Percentiles rank a stretch among this genome's conserved stretches.
phyloP scores from a whole-genome alignment of 2,113 vertebrate genomes.

The Cairina moschata region DNA sequence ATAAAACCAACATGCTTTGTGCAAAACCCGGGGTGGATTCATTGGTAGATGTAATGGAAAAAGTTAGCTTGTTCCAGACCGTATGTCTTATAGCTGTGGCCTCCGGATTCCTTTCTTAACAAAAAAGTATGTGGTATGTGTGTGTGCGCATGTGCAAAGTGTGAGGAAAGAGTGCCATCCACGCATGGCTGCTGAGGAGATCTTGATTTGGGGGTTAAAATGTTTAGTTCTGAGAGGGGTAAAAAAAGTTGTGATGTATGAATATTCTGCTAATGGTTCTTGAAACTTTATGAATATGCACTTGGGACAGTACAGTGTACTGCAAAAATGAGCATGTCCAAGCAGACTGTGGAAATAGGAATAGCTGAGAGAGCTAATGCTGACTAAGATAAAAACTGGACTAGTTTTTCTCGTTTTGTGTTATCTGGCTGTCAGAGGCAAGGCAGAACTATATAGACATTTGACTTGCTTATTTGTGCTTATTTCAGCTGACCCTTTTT shows the following conservation, averaged over 20 bases:
- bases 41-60: neutral
- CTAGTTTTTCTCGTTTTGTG: slow-evolving; percentile 23
- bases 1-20: slow-evolving; percentile 58
- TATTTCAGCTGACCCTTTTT: neutral
- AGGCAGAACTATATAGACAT: neutral
- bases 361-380: neutral
- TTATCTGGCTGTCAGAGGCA: neutral
- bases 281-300: neutral
- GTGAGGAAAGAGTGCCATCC: neutral
- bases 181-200: accelerated
- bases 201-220: neutral
- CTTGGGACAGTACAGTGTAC: neutral
- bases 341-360: neutral
- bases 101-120: neutral
- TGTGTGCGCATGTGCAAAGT: neutral
- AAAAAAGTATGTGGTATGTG: neutral
- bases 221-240: neutral
- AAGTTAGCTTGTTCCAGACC: neutral
- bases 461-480: neutral
- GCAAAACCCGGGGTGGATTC: slow-evolving; percentile 67
- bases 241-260: neutral
- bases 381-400: slow-evolving; percentile 8
- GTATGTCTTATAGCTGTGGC: neutral
- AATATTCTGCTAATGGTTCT: neutral
- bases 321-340: neutral